Percentiles rank a stretch among this genome's conserved stretches.
Conservation (phyloP, 2,888 invertebrate species). For the Patella pellucida region DNA sequence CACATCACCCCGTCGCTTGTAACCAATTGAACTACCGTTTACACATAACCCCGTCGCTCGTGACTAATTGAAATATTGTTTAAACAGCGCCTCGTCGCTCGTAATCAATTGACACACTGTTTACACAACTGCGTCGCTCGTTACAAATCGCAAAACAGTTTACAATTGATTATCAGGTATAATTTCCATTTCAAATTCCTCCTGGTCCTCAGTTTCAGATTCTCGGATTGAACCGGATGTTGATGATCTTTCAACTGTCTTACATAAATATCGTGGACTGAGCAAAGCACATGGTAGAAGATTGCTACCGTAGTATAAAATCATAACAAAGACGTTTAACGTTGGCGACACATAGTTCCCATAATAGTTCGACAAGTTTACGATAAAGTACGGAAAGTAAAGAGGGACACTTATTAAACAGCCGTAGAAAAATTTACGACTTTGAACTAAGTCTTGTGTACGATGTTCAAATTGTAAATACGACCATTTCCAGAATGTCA, state of each 20-base stretch:
- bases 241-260: not conserved
- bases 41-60: too few species aligned
- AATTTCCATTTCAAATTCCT: constrained; percentile 3
- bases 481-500: not conserved
- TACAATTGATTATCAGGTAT: not conserved
- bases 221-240: not conserved
- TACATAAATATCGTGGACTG: not conserved
- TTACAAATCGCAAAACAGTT: too few species aligned
- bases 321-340: not conserved
- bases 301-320: constrained; percentile 6
- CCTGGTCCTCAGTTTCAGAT: not conserved
- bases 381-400: not conserved
- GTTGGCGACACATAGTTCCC: not conserved
- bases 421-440: not conserved
- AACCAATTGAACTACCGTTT: too few species aligned
- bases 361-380: not conserved
- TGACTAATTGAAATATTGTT: too few species aligned
- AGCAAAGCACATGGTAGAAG: not conserved
- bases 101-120: too few species aligned
- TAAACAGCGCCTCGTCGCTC: too few species aligned
- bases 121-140: too few species aligned
- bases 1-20: too few species aligned
- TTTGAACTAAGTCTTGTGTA: not conserved
- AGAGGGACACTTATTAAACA: not conserved
- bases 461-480: not conserved